Conservation (phyloP, 2,888 invertebrate genomes). For the Rhaphigaster nebulosa region DNA sequence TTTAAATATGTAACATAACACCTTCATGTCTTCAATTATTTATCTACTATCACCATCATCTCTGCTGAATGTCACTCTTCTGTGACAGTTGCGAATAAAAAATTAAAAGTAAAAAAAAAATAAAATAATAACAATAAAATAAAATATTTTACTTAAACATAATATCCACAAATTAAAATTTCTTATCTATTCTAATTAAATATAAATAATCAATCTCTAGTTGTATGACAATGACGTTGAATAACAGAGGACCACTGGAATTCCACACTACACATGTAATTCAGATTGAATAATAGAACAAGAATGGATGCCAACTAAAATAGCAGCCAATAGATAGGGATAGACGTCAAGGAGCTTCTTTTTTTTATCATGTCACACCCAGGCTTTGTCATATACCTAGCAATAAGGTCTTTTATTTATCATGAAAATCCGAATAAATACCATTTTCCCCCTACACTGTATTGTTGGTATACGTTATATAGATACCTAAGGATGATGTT, state of each 20-base stretch:
- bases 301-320: neutral
- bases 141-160: too few relatives aligned
- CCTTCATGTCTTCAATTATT: too few relatives aligned
- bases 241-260: neutral
- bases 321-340: neutral
- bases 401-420: neutral
- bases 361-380: constrained; percentile 29
- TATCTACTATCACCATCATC: too few relatives aligned
- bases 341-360: constrained; percentile 1
- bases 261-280: neutral
- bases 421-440: neutral
- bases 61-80: too few relatives aligned
- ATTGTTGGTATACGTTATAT: neutral
- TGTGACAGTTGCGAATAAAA: too few relatives aligned
- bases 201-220: neutral
- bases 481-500: too few relatives aligned
- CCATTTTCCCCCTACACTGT: neutral
- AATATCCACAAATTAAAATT: neutral
- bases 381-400: neutral
- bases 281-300: constrained; percentile 23
- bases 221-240: neutral
- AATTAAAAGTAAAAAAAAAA: too few relatives aligned
- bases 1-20: too few relatives aligned
- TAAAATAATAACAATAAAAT: too few relatives aligned
- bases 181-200: neutral